Base-by-base conservation (phyloP, 2,888 invertebrate genomes). In the Fabriciana adippe region DNA sequence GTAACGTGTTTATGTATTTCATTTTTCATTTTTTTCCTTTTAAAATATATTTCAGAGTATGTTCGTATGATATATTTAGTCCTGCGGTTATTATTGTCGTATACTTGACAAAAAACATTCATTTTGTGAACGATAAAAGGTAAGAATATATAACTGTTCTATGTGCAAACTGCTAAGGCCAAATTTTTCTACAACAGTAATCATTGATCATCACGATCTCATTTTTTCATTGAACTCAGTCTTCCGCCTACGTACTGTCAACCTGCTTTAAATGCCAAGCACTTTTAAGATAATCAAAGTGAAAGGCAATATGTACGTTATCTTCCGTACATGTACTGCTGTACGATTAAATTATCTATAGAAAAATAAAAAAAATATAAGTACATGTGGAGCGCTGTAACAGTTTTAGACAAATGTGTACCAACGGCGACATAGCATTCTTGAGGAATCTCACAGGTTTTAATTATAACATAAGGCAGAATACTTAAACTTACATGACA, bases 201-300 rank as follows among this genome's bases (percentile, higher is more conserved):
- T 47, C 67, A 67, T 54, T 71, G 71, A 64, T 47, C 67, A 67
- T 56, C 15, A 50, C 60, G 62, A 61, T 35, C 56, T 61, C 54
- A 53, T 57, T 66, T n/a, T 64, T 60, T 54, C n/a, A 26, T 62
- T 14, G 47, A 54, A 53, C 14, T 31, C 41, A 53, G 50, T 55
- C 48, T 61, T 62, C 56, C 69, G 66, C 68, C 63, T 63, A 68
- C 68, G 50, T 60, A 47, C 13, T 31, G 31, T 8, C 26, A 68
- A 70, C 71, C 65, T 55, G 71, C 67, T 70, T 54, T 35, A 70
- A 72, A 67, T 67, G 66, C 54, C 70, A 68, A 63, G 51, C n/a
- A 63, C 70, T 63, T 48, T 48, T 55, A 61, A 48, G 41, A 50
- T 18, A 45, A 45, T 50, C 31, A 45, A 62, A 72, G 72, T 72